These are phyloP conservation scores for Mallotus villosus DNA, from an alignment of 2,797 vertebrate genomes.

Conservation along the genomic window DNA sequence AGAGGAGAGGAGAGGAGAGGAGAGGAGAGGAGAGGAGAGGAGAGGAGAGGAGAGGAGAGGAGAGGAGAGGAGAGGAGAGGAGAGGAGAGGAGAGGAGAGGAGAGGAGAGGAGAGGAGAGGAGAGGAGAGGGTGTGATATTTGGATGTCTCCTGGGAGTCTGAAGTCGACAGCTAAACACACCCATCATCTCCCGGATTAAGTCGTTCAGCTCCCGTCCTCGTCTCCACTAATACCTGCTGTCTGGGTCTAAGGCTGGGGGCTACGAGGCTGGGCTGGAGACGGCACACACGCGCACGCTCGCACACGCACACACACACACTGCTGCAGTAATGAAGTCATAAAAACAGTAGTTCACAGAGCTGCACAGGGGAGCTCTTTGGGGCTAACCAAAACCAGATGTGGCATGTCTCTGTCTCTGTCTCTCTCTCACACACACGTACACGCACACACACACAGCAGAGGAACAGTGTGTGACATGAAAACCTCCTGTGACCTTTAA, in stretches of 20 bases:
- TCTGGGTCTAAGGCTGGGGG: not conserved
- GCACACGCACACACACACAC: not conserved
- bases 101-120: not conserved
- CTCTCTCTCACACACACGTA: not conserved
- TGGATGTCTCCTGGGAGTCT: not conserved
- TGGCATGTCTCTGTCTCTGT: not conserved
- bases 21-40: too few relatives aligned
- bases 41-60: too few relatives aligned
- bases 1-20: too few relatives aligned
- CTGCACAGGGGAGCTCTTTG: not conserved
- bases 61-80: too few relatives aligned
- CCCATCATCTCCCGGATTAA: not conserved
- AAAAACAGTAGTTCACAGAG: constrained; percentile 15
- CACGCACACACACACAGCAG: not conserved
- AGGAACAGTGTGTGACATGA: not conserved
- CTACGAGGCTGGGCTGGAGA: too few relatives aligned
- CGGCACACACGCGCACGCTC: constrained; percentile 6
- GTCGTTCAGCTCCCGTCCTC: not conserved
- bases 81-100: too few relatives aligned
- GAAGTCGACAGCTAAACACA: not conserved
- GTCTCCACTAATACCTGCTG: not conserved
- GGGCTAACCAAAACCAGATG: constrained; percentile 39
- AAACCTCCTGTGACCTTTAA: not conserved
- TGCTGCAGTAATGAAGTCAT: constrained; percentile 19
- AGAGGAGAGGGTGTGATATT: not conserved